Percentiles rank a stretch among this genome's conserved stretches.
Conservation (phyloP, 2,888 invertebrate species). For the Brachypalpus laphriformis region DNA sequence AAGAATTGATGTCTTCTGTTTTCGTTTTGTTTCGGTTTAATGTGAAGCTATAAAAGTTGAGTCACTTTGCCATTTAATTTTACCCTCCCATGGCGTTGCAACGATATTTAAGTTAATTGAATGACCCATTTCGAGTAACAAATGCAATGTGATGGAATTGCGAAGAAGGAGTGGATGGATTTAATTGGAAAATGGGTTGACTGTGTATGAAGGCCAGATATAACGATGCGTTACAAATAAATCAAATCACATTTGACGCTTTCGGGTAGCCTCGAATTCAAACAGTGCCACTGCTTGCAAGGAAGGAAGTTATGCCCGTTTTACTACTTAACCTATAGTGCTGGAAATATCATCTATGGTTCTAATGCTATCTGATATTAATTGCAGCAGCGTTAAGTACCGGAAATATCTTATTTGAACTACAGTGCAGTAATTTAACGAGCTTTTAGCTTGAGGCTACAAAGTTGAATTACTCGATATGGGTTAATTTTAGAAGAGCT, state of each 20-base stretch:
- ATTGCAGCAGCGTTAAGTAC: no score
- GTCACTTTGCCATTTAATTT: constrained; percentile 48
- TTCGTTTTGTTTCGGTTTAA: constrained; percentile 25
- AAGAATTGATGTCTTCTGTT: neutral
- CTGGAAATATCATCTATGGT: no score
- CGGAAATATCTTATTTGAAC: no score
- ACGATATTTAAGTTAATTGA: constrained; percentile 43
- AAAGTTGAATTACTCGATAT: no score
- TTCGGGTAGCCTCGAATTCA: no score
- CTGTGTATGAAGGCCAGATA: neutral
- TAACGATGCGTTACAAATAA: neutral
- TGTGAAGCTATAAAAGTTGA: constrained; percentile 49
- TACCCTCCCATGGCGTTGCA: neutral
- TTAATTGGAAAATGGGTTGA: constrained; percentile 26
- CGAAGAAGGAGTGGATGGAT: constrained; percentile 23
- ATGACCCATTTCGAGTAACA: constrained; percentile 26
- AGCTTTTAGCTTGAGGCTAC: no score
- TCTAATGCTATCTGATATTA: no score
- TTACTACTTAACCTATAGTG: no score
- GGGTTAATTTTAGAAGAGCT: no score
- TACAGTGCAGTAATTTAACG: no score
- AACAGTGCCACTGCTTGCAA: no score
- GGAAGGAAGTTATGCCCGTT: no score
- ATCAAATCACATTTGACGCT: neutral
- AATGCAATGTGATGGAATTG: neutral